Conservation (phyloP, 2,888 invertebrate genomes). For the Empis stercorea region DNA sequence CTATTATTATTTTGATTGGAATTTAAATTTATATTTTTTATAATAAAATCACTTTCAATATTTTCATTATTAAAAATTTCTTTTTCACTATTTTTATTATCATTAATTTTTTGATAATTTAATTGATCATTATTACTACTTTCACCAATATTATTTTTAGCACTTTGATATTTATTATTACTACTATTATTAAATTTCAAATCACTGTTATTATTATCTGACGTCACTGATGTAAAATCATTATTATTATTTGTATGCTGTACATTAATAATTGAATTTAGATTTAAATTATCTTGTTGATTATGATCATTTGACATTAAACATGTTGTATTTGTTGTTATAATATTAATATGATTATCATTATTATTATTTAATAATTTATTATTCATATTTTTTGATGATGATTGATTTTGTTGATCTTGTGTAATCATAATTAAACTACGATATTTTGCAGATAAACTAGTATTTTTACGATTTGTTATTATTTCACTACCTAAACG, state of each 20-base stretch:
- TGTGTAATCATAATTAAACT: constrained; percentile 86
- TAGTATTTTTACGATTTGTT: constrained; percentile 19
- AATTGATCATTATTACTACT: constrained; percentile 5
- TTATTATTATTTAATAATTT: background rate
- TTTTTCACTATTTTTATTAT: constrained; percentile 8
- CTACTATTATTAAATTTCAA: background rate
- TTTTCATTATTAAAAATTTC: constrained; percentile 19
- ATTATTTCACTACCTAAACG: background rate
- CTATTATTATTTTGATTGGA: constrained; percentile 12
- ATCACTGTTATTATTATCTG: background rate
- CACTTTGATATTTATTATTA: background rate
- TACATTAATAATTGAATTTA: background rate
- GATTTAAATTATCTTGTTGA: background rate
- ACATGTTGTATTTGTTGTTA: constrained; percentile 5
- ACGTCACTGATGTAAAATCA: background rate
- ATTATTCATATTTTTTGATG: background rate
- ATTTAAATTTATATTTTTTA: background rate
- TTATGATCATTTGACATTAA: constrained; percentile 8
- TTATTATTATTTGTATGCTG: constrained; percentile 1
- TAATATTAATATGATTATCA: background rate
- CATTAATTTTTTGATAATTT: constrained; percentile 1
- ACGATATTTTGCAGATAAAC: constrained; percentile 56
- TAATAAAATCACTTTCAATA: background rate
- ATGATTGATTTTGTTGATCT: constrained; percentile 34
- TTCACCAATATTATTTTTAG: constrained; percentile 4